Conservation (phyloP, 2,888 invertebrate genomes). For the Thymelicus lineola region DNA sequence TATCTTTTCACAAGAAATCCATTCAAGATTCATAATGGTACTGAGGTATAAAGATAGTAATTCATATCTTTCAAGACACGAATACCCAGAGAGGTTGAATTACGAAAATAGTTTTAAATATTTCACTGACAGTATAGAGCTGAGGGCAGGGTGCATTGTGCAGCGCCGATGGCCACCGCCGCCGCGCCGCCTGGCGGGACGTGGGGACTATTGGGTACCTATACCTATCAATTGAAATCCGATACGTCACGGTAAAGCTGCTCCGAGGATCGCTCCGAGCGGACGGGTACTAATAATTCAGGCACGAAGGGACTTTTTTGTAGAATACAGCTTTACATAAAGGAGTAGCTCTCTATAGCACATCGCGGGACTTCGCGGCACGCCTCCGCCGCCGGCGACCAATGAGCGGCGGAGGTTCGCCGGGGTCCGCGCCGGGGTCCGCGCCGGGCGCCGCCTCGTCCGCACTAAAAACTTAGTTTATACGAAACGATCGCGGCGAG, state of each 20-base stretch:
- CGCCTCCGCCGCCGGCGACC: conserved; percentile 51
- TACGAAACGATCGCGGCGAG: conserved; percentile 56
- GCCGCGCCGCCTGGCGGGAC: background rate
- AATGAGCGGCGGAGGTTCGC: conserved; percentile 49
- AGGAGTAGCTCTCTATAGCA: conserved; percentile 40
- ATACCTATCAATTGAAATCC: conserved; percentile 50
- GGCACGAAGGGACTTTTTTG: conserved; percentile 53
- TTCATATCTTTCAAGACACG: too few relatives aligned
- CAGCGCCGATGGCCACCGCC: background rate
- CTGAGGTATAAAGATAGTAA: too few relatives aligned
- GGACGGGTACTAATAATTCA: conserved; percentile 57
- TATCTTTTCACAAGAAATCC: too few relatives aligned
- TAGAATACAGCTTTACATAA: conserved; percentile 51
- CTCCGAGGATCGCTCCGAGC: conserved; percentile 47
- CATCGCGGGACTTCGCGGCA: conserved; percentile 40
- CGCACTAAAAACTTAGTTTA: conserved; percentile 57
- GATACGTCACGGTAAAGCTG: conserved; percentile 53
- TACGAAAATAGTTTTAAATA: too few relatives aligned
- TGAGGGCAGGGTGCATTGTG: too few relatives aligned
- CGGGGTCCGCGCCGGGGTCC: conserved; percentile 46
- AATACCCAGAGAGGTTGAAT: too few relatives aligned
- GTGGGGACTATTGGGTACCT: too few relatives aligned
- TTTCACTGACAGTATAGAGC: too few relatives aligned
- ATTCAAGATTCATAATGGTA: too few relatives aligned
- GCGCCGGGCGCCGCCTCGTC: conserved; percentile 53